Base-by-base conservation (phyloP, 1,140 invertebrate genomes). In the Epicauta chinensis region DNA sequence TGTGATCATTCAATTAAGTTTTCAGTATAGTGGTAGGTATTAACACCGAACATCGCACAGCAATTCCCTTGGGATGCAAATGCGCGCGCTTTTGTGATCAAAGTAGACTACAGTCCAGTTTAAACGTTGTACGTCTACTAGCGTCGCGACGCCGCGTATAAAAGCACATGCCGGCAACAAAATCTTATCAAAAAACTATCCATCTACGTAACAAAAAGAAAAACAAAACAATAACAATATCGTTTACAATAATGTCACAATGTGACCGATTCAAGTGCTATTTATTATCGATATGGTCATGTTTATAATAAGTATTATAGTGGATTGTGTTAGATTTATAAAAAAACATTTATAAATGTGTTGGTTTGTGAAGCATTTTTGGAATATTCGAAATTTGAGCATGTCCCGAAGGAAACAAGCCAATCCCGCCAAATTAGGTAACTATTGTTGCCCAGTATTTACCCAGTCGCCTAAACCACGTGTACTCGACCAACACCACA, bases 331-430 rank as follows among this genome's bases (percentile, higher is more conserved):
- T 38, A 47, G 3, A 7, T 32, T 47, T 11, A 47, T 29, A 38
- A 34, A 47, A 47, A 36, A 47, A 47, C 45, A 37, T 36, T 32
- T 13, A 47, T 47, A 47, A 47, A 47, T 47, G 45, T 47, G 45
- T 47, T 47, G 45, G 45, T 47, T 47, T 47, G 45, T 47, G 45
- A 34, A 47, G 14, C 44, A 46, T 32, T 47, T 47, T 47, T 47
- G 45, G 45, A 38, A 47, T 47, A 47, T 29, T 37, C 45, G 37
- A 47, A 47, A 47, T 17, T 38, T 38, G 32, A 50, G 46, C 49
- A 62, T 64, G 62, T 64, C 62, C 38, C 55, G 62, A 51, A 53
- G 62, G 47, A 64, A 64, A 56, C 62, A 64, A 51, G 55, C 62
- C 10, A 64, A 64, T 59, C 62, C 62, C 16, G 62, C 62, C 15